phyloP scores from a whole-genome alignment of 2,888 invertebrate genomes.

The Leptopilina syphax region DNA sequence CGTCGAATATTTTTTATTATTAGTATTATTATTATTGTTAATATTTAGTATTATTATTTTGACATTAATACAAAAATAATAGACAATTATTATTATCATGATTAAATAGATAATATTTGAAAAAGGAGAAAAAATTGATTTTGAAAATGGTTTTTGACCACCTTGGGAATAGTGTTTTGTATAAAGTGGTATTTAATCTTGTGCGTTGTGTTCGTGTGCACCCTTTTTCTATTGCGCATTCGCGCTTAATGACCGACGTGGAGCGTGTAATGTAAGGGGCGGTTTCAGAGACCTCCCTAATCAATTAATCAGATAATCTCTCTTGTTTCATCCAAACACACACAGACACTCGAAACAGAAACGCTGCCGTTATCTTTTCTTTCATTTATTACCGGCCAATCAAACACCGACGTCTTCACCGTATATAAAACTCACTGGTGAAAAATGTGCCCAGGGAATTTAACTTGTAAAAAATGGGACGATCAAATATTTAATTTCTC shows the following conservation, averaged over 20 bases:
- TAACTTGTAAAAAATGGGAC: not conserved
- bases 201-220: constrained; percentile 4
- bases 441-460: constrained; percentile 2
- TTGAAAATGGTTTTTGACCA: no score
- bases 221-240: constrained; percentile 33
- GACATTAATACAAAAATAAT: no score
- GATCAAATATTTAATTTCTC: constrained; percentile 7
- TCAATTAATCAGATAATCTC: constrained; percentile 76
- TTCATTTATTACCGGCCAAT: constrained; percentile 29
- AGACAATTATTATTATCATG: no score
- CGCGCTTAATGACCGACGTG: constrained; percentile 69
- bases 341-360: constrained; percentile 8
- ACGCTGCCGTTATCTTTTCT: constrained; percentile 42
- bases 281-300: constrained; percentile 72
- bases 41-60: no score
- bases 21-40: no score
- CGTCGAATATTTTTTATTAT: no score
- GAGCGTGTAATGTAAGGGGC: constrained; percentile 69
- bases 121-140: no score
- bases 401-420: constrained; percentile 19
- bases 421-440: not conserved
- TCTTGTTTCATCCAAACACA: constrained; percentile 62
- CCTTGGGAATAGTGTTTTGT: no score
- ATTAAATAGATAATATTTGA: no score
- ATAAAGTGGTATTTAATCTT: not conserved